phyloP scores from a whole-genome alignment of 2,888 invertebrate genomes.

The Carpatolechia fugitivella region DNA sequence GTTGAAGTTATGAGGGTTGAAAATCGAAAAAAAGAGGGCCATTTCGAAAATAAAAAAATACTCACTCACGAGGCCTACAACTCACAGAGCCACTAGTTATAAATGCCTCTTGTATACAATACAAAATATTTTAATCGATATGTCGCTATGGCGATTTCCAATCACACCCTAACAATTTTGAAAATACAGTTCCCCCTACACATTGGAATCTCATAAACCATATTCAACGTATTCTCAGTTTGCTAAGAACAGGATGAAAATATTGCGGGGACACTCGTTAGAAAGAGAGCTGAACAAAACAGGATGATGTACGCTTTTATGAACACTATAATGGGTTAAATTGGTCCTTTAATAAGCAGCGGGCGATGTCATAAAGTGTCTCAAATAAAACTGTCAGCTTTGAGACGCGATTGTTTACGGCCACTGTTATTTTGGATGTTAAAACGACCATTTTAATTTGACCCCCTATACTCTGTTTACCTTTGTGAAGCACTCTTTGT shows the following conservation, averaged over 20 bases:
- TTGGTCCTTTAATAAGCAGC: slow-evolving; percentile 71
- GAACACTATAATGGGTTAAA: slow-evolving; percentile 75
- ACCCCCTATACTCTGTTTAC: slow-evolving; percentile 20
- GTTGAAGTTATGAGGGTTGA: too few species aligned
- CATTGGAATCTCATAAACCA: slow-evolving; percentile 69
- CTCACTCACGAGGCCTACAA: too few species aligned
- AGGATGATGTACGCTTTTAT: slow-evolving; percentile 75
- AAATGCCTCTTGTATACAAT: too few species aligned
- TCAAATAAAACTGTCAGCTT: slow-evolving; percentile 60
- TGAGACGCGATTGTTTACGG: slow-evolving; percentile 47
- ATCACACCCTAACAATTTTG: slow-evolving; percentile 54
- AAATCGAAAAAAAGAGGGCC: too few species aligned
- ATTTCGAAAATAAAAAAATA: too few species aligned
- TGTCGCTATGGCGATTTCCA: slow-evolving; percentile 2
- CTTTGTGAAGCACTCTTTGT: slow-evolving; percentile 9
- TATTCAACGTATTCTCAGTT: slow-evolving; percentile 50
- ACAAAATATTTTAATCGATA: too few species aligned
- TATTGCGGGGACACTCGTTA: slow-evolving; percentile 21
- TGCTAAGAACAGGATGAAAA: slow-evolving; percentile 37
- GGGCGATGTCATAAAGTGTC: slow-evolving; percentile 61
- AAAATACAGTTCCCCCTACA: slow-evolving; percentile 63
- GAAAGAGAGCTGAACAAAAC: slow-evolving; percentile 56
- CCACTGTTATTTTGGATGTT: slow-evolving; percentile 36
- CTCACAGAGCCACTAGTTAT: too few species aligned
- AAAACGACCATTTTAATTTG: slow-evolving; percentile 31